phyloP scores from a whole-genome alignment of 2,113 vertebrate species.

The Plecturocebus donacophilus region DNA sequence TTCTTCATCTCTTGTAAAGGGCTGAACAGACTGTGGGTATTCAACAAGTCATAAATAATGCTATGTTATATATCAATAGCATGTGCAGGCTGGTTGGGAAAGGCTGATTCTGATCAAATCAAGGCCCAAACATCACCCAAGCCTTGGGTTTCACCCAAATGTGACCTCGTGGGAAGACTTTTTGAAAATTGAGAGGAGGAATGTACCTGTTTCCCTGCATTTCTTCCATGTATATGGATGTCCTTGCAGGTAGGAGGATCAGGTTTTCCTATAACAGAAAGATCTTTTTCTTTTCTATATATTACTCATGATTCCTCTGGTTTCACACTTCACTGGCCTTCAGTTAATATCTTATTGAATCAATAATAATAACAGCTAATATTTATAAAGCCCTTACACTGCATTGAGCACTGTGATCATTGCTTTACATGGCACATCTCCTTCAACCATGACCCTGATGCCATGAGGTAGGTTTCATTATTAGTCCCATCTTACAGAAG shows the following conservation, averaged over 20 bases:
- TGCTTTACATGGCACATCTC: neutral
- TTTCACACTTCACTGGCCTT: neutral
- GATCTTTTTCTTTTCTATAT: neutral
- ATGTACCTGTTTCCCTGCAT: neutral
- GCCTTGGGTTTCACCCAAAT: slow-evolving; percentile 64
- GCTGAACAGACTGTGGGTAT: slow-evolving; percentile 57
- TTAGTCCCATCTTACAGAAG: neutral
- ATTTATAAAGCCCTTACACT: neutral
- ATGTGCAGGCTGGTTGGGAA: slow-evolving; percentile 54
- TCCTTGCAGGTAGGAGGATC: neutral
- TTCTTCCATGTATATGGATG: neutral
- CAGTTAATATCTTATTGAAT: neutral
- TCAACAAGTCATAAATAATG: slow-evolving; percentile 76
- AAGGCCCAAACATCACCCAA: slow-evolving; percentile 30
- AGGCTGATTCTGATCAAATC: slow-evolving; percentile 69
- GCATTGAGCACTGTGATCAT: neutral
- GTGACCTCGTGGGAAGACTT: slow-evolving; percentile 42
- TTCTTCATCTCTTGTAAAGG: slow-evolving; percentile 68
- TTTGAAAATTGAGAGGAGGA: neutral
- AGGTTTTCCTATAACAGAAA: neutral
- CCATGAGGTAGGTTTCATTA: neutral
- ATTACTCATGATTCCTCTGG: neutral
- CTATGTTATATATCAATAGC: slow-evolving; percentile 47
- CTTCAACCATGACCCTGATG: neutral
- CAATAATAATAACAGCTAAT: neutral